Evolutionary conservation across 2,888 invertebrate genomes (phyloP), one percentile per base, ranked within the genome.

Genomic region (Tachina grossa): DNA sequence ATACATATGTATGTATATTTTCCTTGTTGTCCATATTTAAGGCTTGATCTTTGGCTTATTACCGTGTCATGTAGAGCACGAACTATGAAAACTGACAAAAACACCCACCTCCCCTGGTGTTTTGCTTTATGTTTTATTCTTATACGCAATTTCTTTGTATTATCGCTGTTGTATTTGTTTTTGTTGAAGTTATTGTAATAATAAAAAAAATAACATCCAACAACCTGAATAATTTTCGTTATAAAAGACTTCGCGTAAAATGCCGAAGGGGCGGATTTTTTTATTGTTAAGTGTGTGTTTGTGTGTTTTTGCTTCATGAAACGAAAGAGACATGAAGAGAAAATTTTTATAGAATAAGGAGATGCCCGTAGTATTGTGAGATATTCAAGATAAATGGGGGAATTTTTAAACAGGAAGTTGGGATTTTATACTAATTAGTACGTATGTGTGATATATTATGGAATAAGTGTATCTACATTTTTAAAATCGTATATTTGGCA

Each of bases 21-120:
- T 47, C 75, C 13, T 59, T 79, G 65, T 86, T 89, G 89, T 89
- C 89, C 88, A 88, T 90, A 85, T 83, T 85, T 80, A 85, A 89
- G 87, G 82, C 89, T 90, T 90, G 89, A 91, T 91, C 91, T 91
- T 90, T 90, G 89, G 89, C 90, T 90, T 91, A 91, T 91, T 90
- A 90, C 89, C 90, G 89, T 90, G 90, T 90, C 89, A 89, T 89
- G 89, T 88, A 89, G 88, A 89, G 90, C 88, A 89, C 89, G 88
- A 84, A 84, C 83, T 85, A 72, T 83, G 77, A 74, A 68, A 84
- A 83, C 82, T 75, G 69, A 77, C 76, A 82, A 83, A 68, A 74
- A 74, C 84, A 83, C 68, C 76, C 75, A 79, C 82, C 79, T 57
- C 82, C 59, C n/a, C 72, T 74, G 41, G 19, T 55, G 57, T 63